Evolutionary conservation across 2,888 invertebrate genomes (phyloP).

Genomic region (Morpho deidamia): DNA sequence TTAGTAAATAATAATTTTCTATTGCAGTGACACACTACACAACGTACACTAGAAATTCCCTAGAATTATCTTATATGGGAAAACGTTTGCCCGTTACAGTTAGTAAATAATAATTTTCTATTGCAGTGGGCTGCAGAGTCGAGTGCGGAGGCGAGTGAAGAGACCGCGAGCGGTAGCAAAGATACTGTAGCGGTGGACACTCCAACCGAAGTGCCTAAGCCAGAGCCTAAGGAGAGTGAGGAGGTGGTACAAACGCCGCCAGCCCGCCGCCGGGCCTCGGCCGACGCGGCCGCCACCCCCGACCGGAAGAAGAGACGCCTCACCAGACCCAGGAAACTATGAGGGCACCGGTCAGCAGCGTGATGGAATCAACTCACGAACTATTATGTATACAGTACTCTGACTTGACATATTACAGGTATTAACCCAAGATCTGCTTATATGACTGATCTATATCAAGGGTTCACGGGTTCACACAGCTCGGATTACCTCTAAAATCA

Average conservation of each 20-base stretch:
- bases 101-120: not conserved
- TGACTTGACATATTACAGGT: no score
- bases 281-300: conserved; percentile 52
- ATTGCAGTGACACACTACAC: no score
- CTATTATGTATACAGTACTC: no score
- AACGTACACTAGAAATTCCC: no score
- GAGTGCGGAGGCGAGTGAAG: conserved; percentile 40
- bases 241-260: conserved; percentile 42
- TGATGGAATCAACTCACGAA: not conserved
- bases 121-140: conserved; percentile 54
- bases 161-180: conserved; percentile 32
- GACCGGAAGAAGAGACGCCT: conserved; percentile 72
- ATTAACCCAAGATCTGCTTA: no score
- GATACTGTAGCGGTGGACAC: conserved; percentile 26
- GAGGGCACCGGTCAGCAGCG: conserved; percentile 23
- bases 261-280: conserved; percentile 57
- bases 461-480: no score
- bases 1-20: no score
- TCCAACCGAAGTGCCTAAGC: conserved; percentile 29
- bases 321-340: conserved; percentile 67
- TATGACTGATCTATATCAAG: no score
- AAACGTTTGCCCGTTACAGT: not conserved
- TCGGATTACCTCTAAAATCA: no score
- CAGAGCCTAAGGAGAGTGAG: conserved; percentile 34
- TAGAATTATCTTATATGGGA: no score